Conservation (phyloP, 2,888 invertebrate genomes). For the Drosophila testacea region DNA sequence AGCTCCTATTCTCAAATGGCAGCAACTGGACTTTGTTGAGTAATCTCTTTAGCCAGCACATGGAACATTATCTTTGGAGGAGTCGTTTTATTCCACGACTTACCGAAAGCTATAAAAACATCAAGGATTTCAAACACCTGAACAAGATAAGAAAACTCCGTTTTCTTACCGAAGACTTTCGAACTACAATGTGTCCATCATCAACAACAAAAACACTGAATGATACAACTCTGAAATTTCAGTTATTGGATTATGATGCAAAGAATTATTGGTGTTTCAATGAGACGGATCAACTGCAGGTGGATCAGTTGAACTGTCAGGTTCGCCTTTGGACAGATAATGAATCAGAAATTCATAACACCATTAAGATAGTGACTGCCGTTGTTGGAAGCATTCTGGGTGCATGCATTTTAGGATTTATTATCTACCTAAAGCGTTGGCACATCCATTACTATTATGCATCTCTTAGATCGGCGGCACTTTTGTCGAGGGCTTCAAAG, state of each 20-base stretch:
- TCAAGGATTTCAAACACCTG: slow-evolving; percentile 46
- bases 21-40: not conserved
- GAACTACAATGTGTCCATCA: slow-evolving; percentile 38
- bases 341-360: slow-evolving; percentile 51
- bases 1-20: slow-evolving; percentile 6
- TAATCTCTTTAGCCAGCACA: not conserved
- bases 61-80: slow-evolving; percentile 43
- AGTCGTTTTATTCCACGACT: slow-evolving; percentile 49
- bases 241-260: slow-evolving; percentile 83
- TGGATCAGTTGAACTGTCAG: slow-evolving; percentile 73
- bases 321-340: slow-evolving; percentile 32
- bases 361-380: slow-evolving; percentile 60
- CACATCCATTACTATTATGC: slow-evolving; percentile 87
- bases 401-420: slow-evolving; percentile 53
- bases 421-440: slow-evolving; percentile 86
- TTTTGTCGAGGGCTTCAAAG: slow-evolving; percentile 86
- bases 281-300: slow-evolving; percentile 74
- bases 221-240: slow-evolving; percentile 74
- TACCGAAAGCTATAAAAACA: slow-evolving; percentile 55
- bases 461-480: slow-evolving; percentile 87
- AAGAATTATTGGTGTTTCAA: slow-evolving; percentile 84
- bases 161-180: slow-evolving; percentile 36
- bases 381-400: slow-evolving; percentile 59
- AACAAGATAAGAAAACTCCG: slow-evolving; percentile 58
- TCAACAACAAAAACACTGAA: slow-evolving; percentile 38